phyloP scores from a whole-genome alignment of 2,888 invertebrate genomes.

The Mesochorus sp. region DNA sequence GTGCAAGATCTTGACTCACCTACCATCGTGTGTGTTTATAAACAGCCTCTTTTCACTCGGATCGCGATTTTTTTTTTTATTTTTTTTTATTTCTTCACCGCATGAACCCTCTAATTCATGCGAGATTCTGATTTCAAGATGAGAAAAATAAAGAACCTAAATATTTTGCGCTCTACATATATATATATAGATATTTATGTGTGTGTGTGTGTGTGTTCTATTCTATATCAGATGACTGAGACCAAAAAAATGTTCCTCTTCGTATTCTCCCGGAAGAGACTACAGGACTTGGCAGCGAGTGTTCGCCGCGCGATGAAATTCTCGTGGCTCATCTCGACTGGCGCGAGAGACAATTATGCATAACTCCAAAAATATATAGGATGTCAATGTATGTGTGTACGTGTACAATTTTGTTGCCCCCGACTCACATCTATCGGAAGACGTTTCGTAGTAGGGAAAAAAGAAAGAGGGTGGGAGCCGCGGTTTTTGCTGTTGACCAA shows the following conservation, averaged over 20 bases:
- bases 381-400: slow-evolving; percentile 6
- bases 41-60: slow-evolving; percentile 70
- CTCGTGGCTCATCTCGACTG: slow-evolving; percentile 44
- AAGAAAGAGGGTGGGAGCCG: background rate
- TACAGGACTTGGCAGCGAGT: slow-evolving; percentile 59
- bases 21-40: slow-evolving; percentile 74
- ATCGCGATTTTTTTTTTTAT: slow-evolving; percentile 37
- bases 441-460: background rate
- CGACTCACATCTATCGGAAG: background rate
- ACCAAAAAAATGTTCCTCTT: background rate
- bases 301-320: slow-evolving; percentile 43
- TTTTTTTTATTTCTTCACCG: background rate
- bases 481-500: slow-evolving; percentile 14
- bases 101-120: slow-evolving; percentile 1
- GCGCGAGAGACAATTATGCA: slow-evolving; percentile 62
- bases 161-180: no score
- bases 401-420: background rate
- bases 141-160: background rate
- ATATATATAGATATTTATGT: no score
- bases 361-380: slow-evolving; percentile 59
- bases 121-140: background rate
- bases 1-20: slow-evolving; percentile 78
- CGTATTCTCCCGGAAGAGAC: slow-evolving; percentile 55
- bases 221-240: no score
- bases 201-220: no score